Evolutionary conservation across 2,888 invertebrate species (phyloP), one percentile per base, ranked within the genome.

Genomic region (Sarcophaga subvicina): DNA sequence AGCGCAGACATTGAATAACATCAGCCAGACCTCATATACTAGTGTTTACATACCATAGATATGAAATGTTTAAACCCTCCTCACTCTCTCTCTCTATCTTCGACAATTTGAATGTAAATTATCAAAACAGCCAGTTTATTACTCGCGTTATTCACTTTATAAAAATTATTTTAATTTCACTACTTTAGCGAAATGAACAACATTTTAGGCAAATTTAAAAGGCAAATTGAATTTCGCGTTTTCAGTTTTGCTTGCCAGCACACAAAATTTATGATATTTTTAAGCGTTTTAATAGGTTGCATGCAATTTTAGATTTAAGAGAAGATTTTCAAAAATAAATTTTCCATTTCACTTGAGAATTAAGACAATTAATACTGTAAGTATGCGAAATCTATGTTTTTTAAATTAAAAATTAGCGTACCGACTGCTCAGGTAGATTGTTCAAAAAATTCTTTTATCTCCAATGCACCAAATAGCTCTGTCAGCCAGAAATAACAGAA

Each of bases 91-190:
- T 71, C 49, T 54, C 59, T 82, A 37, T 54, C 17, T 17, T 14
- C 54, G 4, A 17, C 54, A 10, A 37, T 14, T 60, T 20, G 45
- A 71, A 67, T 69, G 64, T 71, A 71, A 76, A 72, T 85, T 72
- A 85, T 69, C 49, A 85, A 73, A 64, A 54, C 37, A 72, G 14
- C 22, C 37, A 85, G 77, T 85, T 85, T 76, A 80, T 72, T 77
- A 77, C 59, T 59, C 5, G 66, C 60, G 20, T 67, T 77, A 64
- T 82, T 62, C 17, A 37, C 37, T 37, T 37, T 37, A 37, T 37
- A 37, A 37, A 84, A 85, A 80, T 67, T 49, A 10, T 71, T 84
- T 66, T 70, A 63, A 80, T 27, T 70, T 69, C 47, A 22, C 20
- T 45, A 47, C 37, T 37, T 37, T 8, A 37, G 37, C 37, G 1